phyloP scores from a whole-genome alignment of 2,888 invertebrate genomes.

The Monopis laevigella region DNA sequence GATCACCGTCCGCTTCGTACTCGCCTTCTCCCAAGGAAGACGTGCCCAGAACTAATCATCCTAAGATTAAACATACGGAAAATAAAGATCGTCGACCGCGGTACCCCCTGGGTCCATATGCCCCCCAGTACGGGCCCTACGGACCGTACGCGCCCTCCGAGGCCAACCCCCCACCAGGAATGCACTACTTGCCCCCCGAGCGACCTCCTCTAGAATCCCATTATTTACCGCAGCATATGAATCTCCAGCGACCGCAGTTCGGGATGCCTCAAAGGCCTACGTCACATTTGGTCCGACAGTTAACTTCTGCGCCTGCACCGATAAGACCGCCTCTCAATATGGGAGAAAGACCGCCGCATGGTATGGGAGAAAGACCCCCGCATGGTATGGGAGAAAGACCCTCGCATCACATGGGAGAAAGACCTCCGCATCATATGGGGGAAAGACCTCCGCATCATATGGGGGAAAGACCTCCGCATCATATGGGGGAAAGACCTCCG shows the following conservation, averaged over 20 bases:
- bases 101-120: conserved; percentile 57
- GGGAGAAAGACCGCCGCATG: no score
- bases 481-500: no score
- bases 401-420: no score
- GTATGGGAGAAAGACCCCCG: no score
- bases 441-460: no score
- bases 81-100: conserved; percentile 49
- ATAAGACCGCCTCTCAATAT: conserved; percentile 13
- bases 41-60: conserved; percentile 40
- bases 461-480: no score
- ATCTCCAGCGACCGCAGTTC: no score
- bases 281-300: conserved; percentile 9
- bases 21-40: conserved; percentile 28
- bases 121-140: conserved; percentile 55
- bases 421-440: no score
- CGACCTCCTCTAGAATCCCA: no score
- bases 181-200: conserved; percentile 13
- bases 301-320: conserved; percentile 16
- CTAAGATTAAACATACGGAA: conserved; percentile 57
- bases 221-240: conserved; percentile 1
- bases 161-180: conserved; percentile 17
- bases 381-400: no score
- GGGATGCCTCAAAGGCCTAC: no score
- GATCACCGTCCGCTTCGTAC: conserved; percentile 37
- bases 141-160: conserved; percentile 47